A percentile compares a stretch with the other conserved stretches of the same genome.
phyloP scores from a whole-genome alignment of 2,888 invertebrate species.

The Seira sanloemensis region DNA sequence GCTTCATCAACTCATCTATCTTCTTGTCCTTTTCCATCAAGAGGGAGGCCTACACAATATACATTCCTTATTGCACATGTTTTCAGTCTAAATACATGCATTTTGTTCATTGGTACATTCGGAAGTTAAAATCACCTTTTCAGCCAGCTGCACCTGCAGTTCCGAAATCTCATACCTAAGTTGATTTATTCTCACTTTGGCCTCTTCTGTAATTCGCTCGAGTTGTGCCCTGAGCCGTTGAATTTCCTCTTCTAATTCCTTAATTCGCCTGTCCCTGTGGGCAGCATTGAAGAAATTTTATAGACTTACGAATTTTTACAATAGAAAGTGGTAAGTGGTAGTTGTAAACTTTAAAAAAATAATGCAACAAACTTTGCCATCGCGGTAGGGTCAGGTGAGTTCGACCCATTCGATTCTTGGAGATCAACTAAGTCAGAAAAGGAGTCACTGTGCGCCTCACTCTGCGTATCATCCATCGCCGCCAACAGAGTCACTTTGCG shows the following conservation, averaged over 20 bases:
- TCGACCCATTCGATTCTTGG: slow-evolving; percentile 75
- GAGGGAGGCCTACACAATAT: slow-evolving; percentile 43
- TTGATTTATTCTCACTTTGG: slow-evolving; percentile 77
- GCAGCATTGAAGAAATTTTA: slow-evolving; percentile 62
- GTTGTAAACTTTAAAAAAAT: slow-evolving; percentile 33
- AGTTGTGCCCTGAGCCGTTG: slow-evolving; percentile 81
- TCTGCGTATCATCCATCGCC: slow-evolving; percentile 78
- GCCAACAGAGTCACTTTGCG: slow-evolving; percentile 91
- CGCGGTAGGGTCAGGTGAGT: slow-evolving; percentile 69
- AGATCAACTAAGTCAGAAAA: slow-evolving; percentile 75
- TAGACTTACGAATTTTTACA: slow-evolving; percentile 74
- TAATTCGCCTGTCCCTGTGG: slow-evolving; percentile 84
- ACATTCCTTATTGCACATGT: neutral
- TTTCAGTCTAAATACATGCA: neutral
- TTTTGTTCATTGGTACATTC: neutral
- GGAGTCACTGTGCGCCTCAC: slow-evolving; percentile 69
- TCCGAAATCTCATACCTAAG: slow-evolving; percentile 78
- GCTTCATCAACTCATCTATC: slow-evolving; percentile 65
- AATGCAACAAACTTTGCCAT: slow-evolving; percentile 65
- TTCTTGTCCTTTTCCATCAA: slow-evolving; percentile 60
- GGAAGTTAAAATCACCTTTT: slow-evolving; percentile 74
- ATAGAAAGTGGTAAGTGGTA: slow-evolving; percentile 60
- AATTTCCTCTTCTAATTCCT: slow-evolving; percentile 87
- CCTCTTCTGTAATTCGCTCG: slow-evolving; percentile 78
- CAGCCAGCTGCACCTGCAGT: slow-evolving; percentile 78